These are phyloP conservation scores for Rhynchotus rufescens DNA, from an alignment of 2,797 vertebrate genomes.

Conservation along the genomic window DNA sequence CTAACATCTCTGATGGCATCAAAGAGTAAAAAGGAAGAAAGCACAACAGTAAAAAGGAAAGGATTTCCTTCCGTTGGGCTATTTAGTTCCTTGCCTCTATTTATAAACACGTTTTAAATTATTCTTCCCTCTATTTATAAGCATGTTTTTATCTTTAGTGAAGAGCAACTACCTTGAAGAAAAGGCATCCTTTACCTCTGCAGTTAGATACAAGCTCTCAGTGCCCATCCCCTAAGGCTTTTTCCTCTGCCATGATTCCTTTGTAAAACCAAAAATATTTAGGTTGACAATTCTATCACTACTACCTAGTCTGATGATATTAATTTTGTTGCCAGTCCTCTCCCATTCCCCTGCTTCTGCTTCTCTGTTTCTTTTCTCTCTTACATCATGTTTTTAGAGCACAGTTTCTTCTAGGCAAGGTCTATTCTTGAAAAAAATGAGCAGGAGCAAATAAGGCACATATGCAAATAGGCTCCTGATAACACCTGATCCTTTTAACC, in stretches of 20 bases:
- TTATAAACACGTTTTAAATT: background rate
- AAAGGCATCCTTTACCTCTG: background rate
- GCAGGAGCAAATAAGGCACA: background rate
- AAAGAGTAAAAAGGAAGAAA: background rate
- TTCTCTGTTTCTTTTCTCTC: background rate
- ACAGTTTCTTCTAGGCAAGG: background rate
- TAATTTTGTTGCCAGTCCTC: background rate
- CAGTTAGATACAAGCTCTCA: background rate
- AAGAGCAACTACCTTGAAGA: background rate
- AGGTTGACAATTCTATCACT: background rate
- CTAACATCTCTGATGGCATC: background rate
- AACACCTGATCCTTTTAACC: background rate
- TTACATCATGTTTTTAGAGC: background rate
- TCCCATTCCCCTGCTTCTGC: background rate
- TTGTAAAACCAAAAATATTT: background rate
- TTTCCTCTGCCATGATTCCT: background rate
- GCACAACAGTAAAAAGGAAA: background rate
- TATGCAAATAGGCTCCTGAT: background rate
- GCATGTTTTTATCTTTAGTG: background rate
- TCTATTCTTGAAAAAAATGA: slow-evolving; percentile 26
- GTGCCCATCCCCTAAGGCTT: background rate
- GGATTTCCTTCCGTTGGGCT: background rate
- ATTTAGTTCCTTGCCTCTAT: background rate
- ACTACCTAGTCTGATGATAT: background rate
- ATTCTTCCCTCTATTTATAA: background rate